Percentiles rank a stretch among this genome's conserved stretches.
Evolutionary conservation across 2,113 vertebrate species (phyloP).

Genomic region (Labeo rohita): DNA sequence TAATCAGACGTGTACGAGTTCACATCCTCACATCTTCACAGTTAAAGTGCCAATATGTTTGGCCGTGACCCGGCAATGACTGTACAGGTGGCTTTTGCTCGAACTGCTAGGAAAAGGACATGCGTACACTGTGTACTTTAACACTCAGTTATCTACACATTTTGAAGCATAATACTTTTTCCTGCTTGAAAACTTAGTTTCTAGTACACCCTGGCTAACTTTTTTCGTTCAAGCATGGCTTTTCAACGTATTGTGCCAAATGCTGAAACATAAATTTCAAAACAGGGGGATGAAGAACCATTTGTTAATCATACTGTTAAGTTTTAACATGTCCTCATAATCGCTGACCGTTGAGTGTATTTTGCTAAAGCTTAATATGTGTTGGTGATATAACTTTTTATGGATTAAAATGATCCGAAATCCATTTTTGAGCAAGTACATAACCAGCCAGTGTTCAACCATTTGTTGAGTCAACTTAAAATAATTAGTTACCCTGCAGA

Average conservation of each 20-base stretch:
- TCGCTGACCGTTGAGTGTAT: no score
- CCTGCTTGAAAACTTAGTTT: background rate
- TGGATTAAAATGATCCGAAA: no score
- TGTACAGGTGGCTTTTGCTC: background rate
- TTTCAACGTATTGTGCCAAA: background rate
- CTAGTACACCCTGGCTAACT: background rate
- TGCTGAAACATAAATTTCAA: background rate
- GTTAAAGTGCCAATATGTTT: constrained; percentile 38
- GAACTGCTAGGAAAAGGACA: background rate
- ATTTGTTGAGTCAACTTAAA: no score
- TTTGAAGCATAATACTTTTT: background rate
- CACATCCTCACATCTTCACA: constrained; percentile 6
- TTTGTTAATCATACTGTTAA: no score
- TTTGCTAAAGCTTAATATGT: no score
- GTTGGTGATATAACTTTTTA: no score
- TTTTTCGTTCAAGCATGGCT: background rate
- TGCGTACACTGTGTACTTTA: background rate
- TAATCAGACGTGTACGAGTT: constrained; percentile 22
- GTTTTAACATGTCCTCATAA: no score
- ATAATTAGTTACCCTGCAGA: no score
- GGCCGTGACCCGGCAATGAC: background rate
- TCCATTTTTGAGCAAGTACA: no score
- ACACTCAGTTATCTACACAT: background rate
- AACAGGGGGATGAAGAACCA: background rate
- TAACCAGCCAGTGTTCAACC: no score